Evolutionary conservation across 2,888 invertebrate genomes (phyloP).

Genomic region (Alviniconcha strummeri): DNA sequence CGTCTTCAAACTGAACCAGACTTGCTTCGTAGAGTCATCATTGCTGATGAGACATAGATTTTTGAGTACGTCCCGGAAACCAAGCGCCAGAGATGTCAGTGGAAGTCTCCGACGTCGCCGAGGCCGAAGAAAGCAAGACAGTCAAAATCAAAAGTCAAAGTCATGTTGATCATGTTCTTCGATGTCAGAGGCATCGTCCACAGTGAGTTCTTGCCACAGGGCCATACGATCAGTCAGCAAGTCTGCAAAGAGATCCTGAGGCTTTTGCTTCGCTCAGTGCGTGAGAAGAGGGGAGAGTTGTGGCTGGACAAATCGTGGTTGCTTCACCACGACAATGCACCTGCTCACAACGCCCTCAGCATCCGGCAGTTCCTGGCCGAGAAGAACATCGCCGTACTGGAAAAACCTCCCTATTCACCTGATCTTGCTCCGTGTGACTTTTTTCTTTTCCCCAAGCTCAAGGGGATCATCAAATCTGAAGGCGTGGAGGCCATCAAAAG

Average conservation of each 20-base stretch:
- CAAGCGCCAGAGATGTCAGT: not conserved
- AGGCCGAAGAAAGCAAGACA: conserved; percentile 17
- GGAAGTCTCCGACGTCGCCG: not conserved
- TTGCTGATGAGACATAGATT: not conserved
- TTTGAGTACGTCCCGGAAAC: not conserved
- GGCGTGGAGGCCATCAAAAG: conserved; percentile 14
- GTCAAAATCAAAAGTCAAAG: not conserved
- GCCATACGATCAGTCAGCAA: conserved; percentile 7
- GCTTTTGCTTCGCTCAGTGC: conserved; percentile 25
- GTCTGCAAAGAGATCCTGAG: conserved; percentile 21
- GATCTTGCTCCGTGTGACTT: conserved; percentile 11
- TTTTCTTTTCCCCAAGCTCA: conserved; percentile 16
- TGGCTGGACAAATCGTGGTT: conserved; percentile 23
- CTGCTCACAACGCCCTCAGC: conserved; percentile 14
- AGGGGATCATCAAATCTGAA: not conserved
- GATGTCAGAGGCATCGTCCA: conserved; percentile 2
- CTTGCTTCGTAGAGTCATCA: not conserved
- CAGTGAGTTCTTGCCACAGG: conserved; percentile 17
- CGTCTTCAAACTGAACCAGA: not conserved
- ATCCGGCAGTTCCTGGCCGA: conserved; percentile 22
- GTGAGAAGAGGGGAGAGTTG: conserved; percentile 12
- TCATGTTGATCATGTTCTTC: conserved; percentile 13
- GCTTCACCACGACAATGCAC: conserved; percentile 21
- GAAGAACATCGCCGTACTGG: conserved; percentile 23
- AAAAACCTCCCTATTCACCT: conserved; percentile 21